A percentile compares a stretch with the other conserved stretches of the same genome.
Conservation (phyloP, 2,888 invertebrate genomes). For the Caenorhabditis panamensis region DNA sequence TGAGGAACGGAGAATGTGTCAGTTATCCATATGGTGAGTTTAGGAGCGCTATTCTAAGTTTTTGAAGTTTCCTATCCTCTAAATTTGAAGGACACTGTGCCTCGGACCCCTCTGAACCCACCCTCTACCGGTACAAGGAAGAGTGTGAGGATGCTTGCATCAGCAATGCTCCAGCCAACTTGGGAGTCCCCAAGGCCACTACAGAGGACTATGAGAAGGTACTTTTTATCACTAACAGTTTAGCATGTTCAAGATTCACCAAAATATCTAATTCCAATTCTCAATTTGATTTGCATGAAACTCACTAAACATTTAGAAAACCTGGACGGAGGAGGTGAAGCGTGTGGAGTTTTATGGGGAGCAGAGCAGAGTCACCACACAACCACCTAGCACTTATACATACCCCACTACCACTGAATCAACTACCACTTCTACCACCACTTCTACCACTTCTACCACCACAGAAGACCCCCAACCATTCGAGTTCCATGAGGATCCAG, state of each 20-base stretch:
- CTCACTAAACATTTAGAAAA: slow-evolving; percentile 27
- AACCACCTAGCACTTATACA: slow-evolving; percentile 21
- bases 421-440: slow-evolving; percentile 35
- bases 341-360: slow-evolving; percentile 41
- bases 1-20: slow-evolving; percentile 80
- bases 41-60: background rate
- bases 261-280: too few species aligned
- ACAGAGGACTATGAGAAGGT: slow-evolving; percentile 59
- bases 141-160: slow-evolving; percentile 81
- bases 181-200: slow-evolving; percentile 63
- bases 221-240: background rate
- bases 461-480: slow-evolving; percentile 43
- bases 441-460: slow-evolving; percentile 40
- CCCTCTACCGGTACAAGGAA: slow-evolving; percentile 81
- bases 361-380: slow-evolving; percentile 25
- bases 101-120: slow-evolving; percentile 78
- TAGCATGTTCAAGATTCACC: too few species aligned
- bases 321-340: slow-evolving; percentile 56
- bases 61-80: background rate
- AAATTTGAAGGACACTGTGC: slow-evolving; percentile 79
- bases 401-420: slow-evolving; percentile 33
- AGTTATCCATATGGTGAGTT: slow-evolving; percentile 80
- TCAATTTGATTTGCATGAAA: slow-evolving; percentile 19
- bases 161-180: slow-evolving; percentile 62
- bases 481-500: slow-evolving; percentile 34